Percentiles rank a stretch among this genome's conserved stretches.
phyloP scores from a whole-genome alignment of 2,888 invertebrate species.

The Hirtodrosophila trivittata region DNA sequence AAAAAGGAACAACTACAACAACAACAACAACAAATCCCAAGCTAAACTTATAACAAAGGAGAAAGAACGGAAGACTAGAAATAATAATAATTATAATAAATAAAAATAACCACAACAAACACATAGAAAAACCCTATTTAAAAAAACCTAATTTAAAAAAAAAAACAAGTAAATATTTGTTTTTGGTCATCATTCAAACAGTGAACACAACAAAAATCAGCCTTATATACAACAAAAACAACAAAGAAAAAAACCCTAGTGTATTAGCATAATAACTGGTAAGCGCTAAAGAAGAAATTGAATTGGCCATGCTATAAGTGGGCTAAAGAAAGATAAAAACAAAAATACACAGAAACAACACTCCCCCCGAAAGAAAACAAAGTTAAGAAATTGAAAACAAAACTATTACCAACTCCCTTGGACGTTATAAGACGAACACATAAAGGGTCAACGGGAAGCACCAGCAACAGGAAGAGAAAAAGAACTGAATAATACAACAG shows the following conservation, averaged over 20 bases:
- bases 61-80: constrained; percentile 71
- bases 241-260: constrained; percentile 36
- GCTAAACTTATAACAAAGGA: constrained; percentile 58
- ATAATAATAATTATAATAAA: constrained; percentile 38
- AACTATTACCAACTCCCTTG: constrained; percentile 9
- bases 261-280: constrained; percentile 37
- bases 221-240: constrained; percentile 65
- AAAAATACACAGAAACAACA: constrained; percentile 1
- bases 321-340: constrained; percentile 3
- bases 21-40: constrained; percentile 46
- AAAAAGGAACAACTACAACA: constrained; percentile 59
- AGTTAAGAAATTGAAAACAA: neutral
- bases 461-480: constrained; percentile 6
- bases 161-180: constrained; percentile 56
- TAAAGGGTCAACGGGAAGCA: neutral
- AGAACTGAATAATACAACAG: constrained; percentile 9
- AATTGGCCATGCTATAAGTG: constrained; percentile 14
- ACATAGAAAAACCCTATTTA: constrained; percentile 18
- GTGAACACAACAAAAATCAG: constrained; percentile 54
- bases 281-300: constrained; percentile 1
- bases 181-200: constrained; percentile 37
- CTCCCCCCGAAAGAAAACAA: constrained; percentile 1
- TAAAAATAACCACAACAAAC: constrained; percentile 25
- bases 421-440: neutral
- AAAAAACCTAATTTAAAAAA: constrained; percentile 37